Conservation (phyloP, 2,113 vertebrate genomes). For the Ochotona curzoniae region DNA sequence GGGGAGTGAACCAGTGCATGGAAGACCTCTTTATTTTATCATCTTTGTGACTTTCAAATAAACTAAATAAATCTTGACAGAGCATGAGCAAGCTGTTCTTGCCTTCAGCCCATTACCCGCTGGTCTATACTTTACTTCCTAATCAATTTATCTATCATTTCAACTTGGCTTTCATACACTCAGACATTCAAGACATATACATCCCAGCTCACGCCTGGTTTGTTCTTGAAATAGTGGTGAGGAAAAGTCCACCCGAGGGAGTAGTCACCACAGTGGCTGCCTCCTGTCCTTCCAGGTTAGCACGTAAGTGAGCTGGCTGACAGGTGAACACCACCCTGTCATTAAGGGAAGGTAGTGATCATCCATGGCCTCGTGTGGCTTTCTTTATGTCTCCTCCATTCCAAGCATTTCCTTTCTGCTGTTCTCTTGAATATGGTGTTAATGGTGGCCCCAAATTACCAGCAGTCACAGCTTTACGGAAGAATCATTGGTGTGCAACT, state of each 20-base stretch:
- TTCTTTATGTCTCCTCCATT: not conserved
- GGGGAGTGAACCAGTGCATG: too few species aligned
- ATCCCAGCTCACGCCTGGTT: not conserved
- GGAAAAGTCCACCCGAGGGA: not conserved
- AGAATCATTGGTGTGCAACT: not conserved
- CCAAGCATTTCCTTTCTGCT: not conserved
- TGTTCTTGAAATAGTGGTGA: not conserved
- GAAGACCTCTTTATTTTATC: too few species aligned
- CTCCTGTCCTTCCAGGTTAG: not conserved
- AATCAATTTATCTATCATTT: not conserved
- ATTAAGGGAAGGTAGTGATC: not conserved
- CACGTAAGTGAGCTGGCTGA: not conserved
- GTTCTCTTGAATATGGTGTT: not conserved
- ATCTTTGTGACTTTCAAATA: too few species aligned
- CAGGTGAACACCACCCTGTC: not conserved
- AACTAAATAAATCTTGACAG: too few species aligned
- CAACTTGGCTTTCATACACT: not conserved
- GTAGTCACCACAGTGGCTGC: rapidly evolving
- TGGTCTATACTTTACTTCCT: not conserved
- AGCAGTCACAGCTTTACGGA: not conserved
- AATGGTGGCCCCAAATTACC: not conserved
- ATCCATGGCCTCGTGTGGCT: not conserved
- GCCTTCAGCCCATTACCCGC: not conserved
- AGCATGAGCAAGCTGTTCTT: not conserved
- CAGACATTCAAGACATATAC: not conserved